These are phyloP conservation scores for Lepidurus arcticus DNA, from an alignment of 1,140 invertebrate species.

Conservation along the genomic window DNA sequence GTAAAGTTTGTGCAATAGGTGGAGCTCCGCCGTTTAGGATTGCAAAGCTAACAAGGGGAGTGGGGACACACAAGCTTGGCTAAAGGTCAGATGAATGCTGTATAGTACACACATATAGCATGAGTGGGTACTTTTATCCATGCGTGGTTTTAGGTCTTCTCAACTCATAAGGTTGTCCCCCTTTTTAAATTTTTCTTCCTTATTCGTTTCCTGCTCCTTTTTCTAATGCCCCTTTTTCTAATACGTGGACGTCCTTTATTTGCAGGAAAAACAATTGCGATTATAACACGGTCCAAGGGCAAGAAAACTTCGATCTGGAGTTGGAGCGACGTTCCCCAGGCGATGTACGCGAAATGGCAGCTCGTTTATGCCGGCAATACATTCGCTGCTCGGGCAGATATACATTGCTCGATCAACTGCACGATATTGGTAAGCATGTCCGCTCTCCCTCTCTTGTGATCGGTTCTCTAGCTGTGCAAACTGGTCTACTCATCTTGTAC, in stretches of 20 bases:
- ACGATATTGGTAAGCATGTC: conserved; percentile 59
- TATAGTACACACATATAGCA: background rate
- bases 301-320: conserved; percentile 33
- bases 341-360: conserved; percentile 38
- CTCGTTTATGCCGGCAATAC: conserved; percentile 56
- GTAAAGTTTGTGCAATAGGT: background rate
- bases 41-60: background rate
- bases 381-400: conserved; percentile 60
- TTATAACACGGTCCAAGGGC: conserved; percentile 22
- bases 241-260: background rate
- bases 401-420: conserved; percentile 64
- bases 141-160: background rate
- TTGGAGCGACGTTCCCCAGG: conserved; percentile 28
- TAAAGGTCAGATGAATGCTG: background rate
- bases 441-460: too few relatives aligned
- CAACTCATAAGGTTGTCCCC: background rate
- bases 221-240: background rate
- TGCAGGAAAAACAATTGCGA: conserved; percentile 22
- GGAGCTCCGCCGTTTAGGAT: background rate
- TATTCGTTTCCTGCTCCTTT: background rate
- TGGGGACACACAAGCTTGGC: background rate
- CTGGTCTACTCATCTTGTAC: too few relatives aligned
- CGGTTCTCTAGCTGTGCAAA: too few relatives aligned
- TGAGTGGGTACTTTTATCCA: background rate
- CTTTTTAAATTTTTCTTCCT: background rate